Percentiles rank a stretch among this genome's conserved stretches.
Evolutionary conservation across 2,113 vertebrate species (phyloP).

Genomic region (Deroptyus accipitrinus): DNA sequence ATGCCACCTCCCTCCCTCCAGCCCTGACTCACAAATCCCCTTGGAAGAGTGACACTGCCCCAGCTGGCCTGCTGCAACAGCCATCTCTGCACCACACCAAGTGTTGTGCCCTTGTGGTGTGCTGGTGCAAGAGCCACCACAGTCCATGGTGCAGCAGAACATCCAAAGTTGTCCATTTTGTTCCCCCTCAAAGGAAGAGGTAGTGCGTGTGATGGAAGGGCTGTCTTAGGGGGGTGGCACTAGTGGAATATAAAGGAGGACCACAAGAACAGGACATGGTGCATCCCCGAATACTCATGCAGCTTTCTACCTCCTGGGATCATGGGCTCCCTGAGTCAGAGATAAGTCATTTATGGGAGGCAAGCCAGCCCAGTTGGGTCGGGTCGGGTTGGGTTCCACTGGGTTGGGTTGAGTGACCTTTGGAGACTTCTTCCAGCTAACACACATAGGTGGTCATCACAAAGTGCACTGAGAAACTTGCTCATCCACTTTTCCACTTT

Average conservation of each 20-base stretch:
- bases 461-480: fast-evolving
- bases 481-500: neutral
- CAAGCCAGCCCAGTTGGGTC: neutral
- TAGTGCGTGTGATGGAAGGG: fast-evolving
- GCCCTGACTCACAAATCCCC: neutral
- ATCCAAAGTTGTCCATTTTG: neutral
- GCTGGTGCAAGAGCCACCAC: neutral
- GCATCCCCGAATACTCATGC: neutral
- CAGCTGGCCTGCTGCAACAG: fast-evolving
- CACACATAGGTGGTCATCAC: neutral
- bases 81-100: fast-evolving
- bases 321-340: neutral
- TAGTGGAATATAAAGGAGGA: fast-evolving
- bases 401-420: neutral
- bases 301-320: neutral
- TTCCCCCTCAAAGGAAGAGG: neutral
- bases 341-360: neutral
- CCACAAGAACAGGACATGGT: neutral
- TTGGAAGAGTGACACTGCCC: neutral
- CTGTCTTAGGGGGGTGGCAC: neutral
- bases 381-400: neutral
- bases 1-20: neutral
- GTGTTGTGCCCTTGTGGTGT: fast-evolving
- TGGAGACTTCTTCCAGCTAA: neutral
- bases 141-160: neutral